Evolutionary conservation across 2,888 invertebrate species (phyloP).

Genomic region (Pherbina coryleti): DNA sequence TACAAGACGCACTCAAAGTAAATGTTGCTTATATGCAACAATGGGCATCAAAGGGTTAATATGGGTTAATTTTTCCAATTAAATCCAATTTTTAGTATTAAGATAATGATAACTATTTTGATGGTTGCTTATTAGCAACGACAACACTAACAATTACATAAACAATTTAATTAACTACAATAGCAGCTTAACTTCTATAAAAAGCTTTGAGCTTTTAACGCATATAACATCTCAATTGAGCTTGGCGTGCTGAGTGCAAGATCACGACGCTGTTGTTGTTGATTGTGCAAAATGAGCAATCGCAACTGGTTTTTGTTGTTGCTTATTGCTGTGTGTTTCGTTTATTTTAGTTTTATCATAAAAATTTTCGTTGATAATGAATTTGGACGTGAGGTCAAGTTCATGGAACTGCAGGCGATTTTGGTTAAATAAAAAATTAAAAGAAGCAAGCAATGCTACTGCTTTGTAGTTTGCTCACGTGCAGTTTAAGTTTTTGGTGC

Average conservation of each 20-base stretch:
- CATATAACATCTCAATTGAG: not conserved
- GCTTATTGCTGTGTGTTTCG: not conserved
- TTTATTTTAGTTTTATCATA: not conserved
- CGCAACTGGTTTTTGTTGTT: conserved; percentile 29
- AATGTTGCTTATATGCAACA: too few relatives aligned
- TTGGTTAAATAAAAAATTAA: not conserved
- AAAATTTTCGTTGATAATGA: conserved; percentile 35
- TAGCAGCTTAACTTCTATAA: too few relatives aligned
- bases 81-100: not conserved
- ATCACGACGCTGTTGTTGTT: not conserved
- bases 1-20: too few relatives aligned
- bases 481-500: not conserved
- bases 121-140: too few relatives aligned
- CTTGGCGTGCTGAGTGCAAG: not conserved
- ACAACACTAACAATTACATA: too few relatives aligned
- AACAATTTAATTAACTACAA: too few relatives aligned
- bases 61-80: not conserved
- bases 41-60: too few relatives aligned
- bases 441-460: not conserved
- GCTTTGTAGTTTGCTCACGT: not conserved
- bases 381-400: conserved; percentile 54
- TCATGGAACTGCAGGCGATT: conserved; percentile 54
- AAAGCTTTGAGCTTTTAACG: not conserved
- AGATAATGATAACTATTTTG: not conserved
- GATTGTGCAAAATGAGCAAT: not conserved